These are phyloP conservation scores for Molorchus minor DNA, from an alignment of 2,888 invertebrate genomes.

Conservation along the genomic window DNA sequence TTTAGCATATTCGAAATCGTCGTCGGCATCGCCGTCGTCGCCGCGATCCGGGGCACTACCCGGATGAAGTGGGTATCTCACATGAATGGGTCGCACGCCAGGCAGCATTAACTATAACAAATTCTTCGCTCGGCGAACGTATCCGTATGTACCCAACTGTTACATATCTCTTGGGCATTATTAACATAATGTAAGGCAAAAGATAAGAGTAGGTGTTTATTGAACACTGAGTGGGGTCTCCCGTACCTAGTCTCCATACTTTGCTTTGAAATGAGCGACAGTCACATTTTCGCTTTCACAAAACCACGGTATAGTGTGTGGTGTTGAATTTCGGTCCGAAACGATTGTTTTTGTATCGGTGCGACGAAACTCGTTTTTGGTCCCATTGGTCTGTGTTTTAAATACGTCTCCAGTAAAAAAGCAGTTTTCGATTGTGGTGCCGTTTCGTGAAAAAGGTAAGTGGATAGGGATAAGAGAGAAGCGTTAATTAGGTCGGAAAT, in stretches of 20 bases:
- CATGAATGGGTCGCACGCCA: slow-evolving; percentile 11
- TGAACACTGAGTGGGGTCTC: slow-evolving; percentile 28
- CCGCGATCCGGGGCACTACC: too few species aligned
- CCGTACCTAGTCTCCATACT: slow-evolving; percentile 26
- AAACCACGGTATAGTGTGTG: slow-evolving; percentile 17
- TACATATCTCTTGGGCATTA: slow-evolving; percentile 21
- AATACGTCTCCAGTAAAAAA: too few species aligned
- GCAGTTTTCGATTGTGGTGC: too few species aligned
- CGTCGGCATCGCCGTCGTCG: too few species aligned
- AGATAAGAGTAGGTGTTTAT: slow-evolving; percentile 28
- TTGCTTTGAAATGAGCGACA: slow-evolving; percentile 24
- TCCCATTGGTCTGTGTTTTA: too few species aligned
- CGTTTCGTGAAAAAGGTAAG: too few species aligned
- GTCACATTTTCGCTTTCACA: slow-evolving; percentile 30
- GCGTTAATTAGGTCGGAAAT: too few species aligned
- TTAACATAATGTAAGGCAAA: slow-evolving; percentile 22
- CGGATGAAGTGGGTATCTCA: slow-evolving; percentile 13
- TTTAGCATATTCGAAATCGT: background rate
- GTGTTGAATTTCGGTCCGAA: slow-evolving; percentile 1
- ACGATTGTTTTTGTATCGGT: too few species aligned
- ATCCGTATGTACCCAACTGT: slow-evolving; percentile 19
- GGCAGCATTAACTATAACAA: slow-evolving; percentile 21
- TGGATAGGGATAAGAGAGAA: too few species aligned
- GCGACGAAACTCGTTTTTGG: too few species aligned
- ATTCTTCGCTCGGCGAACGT: background rate